Evolutionary conservation across 2,797 vertebrate genomes (phyloP).

Genomic region (Peromyscus eremicus): DNA sequence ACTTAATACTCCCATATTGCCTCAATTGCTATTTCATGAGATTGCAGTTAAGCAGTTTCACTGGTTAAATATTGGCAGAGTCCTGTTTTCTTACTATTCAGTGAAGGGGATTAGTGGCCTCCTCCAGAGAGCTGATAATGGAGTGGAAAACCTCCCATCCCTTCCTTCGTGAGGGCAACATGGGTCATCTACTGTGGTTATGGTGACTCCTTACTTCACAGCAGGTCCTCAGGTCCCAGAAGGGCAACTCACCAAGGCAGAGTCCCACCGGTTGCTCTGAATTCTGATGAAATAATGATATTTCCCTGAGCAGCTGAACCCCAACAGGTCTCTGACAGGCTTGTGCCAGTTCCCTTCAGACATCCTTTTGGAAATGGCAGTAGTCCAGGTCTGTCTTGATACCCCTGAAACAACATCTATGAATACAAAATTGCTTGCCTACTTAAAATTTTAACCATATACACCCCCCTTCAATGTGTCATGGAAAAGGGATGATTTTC

Average conservation of each 20-base stretch:
- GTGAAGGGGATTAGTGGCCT: not conserved
- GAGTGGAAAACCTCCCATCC: not conserved
- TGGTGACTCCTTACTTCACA: not conserved
- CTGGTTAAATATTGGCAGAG: conserved; percentile 61
- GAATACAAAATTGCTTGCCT: not conserved
- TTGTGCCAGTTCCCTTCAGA: not conserved
- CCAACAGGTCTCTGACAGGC: not conserved
- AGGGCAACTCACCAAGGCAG: not conserved
- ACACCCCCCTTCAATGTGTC: too few species aligned
- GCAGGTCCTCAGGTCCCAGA: not conserved
- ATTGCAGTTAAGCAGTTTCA: not conserved
- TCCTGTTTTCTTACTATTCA: not conserved
- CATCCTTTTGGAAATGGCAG: not conserved
- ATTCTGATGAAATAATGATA: not conserved
- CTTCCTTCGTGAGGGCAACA: not conserved
- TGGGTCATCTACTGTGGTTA: not conserved
- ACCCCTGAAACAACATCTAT: not conserved
- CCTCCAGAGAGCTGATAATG: not conserved
- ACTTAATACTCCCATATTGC: not conserved
- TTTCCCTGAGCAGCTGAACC: not conserved
- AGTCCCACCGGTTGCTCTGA: not conserved
- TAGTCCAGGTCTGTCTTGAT: not conserved
- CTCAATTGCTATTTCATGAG: conserved; percentile 19
- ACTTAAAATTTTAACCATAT: not conserved
- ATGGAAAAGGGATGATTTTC: not conserved